These are phyloP conservation scores for Platysteira castanea DNA, from an alignment of 2,113 vertebrate genomes.

Conservation along the genomic window DNA sequence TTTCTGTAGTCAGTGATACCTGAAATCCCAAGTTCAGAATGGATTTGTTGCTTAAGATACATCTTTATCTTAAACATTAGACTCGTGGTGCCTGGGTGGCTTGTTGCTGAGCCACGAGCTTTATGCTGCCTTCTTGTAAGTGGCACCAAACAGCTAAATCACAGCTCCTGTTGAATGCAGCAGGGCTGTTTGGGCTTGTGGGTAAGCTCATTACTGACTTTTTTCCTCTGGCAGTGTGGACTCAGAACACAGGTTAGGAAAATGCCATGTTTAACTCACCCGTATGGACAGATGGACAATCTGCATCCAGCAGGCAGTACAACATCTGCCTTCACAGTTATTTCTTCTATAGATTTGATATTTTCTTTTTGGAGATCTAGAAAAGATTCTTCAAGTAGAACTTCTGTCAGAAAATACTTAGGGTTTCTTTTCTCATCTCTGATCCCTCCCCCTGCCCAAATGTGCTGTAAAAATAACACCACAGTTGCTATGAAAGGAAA, in stretches of 20 bases:
- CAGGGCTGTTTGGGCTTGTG: neutral
- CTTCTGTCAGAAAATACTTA: neutral
- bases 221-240: neutral
- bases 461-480: neutral
- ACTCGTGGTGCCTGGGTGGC: neutral
- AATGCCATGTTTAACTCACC: neutral
- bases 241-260: neutral
- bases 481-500: neutral
- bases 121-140: neutral
- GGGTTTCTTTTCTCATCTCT: fast-evolving
- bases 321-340: neutral
- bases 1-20: neutral
- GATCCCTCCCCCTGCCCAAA: neutral
- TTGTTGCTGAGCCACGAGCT: neutral
- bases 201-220: neutral
- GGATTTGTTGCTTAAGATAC: neutral
- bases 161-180: neutral
- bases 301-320: neutral
- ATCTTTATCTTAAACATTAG: neutral
- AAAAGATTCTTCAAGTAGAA: neutral
- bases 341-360: neutral
- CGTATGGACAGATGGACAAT: neutral
- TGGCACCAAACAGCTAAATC: neutral
- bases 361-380: neutral
- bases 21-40: neutral